Percentiles rank a stretch among this genome's conserved stretches.
Evolutionary conservation across 2,113 vertebrate genomes (phyloP).

Genomic region (Calypte anna): DNA sequence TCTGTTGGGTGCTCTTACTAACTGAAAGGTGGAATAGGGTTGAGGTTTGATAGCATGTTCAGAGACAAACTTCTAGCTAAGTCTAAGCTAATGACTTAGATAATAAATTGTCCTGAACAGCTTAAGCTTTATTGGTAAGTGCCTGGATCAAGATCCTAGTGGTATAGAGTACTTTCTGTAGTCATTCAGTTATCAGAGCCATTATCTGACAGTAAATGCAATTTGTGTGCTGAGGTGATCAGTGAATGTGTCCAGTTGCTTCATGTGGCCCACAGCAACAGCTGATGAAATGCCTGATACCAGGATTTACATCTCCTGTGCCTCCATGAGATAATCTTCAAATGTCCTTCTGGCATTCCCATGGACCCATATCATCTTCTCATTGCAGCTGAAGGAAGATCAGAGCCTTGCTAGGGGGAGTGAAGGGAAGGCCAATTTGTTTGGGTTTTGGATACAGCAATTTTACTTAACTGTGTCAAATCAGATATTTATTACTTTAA

Average conservation of each 20-base stretch:
- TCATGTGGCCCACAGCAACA: neutral
- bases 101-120: neutral
- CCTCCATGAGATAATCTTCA: neutral
- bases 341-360: neutral
- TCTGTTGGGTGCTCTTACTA: neutral
- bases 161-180: neutral
- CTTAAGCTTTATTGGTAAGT: neutral
- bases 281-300: neutral
- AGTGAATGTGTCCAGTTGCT: neutral
- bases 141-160: too few species aligned
- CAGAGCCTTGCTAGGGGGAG: neutral
- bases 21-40: neutral
- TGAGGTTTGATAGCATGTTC: neutral
- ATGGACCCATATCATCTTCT: neutral
- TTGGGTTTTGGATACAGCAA: neutral
- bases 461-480: neutral
- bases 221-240: neutral
- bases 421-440: neutral
- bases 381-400: neutral
- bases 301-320: neutral
- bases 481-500: neutral
- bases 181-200: neutral
- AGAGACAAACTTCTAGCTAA: neutral
- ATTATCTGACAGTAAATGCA: neutral
- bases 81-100: neutral